Evolutionary conservation across 2,888 invertebrate species (phyloP), one percentile per base, ranked within the genome.

Genomic region (Mythimna vitellina): DNA sequence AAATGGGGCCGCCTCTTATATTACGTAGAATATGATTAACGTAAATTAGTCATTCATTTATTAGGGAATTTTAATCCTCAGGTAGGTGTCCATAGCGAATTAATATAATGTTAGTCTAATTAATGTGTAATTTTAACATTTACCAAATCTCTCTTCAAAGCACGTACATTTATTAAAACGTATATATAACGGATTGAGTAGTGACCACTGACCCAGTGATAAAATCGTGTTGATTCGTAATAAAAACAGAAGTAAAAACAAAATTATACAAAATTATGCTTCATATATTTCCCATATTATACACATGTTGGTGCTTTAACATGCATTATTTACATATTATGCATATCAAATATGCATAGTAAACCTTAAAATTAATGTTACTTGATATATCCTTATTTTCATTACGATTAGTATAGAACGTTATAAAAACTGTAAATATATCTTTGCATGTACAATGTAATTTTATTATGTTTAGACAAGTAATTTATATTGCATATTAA

Each of bases 1-100:
- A 94, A 94, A 92, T 93, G 95, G 93, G 94, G 94, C 96, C 96
- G 96, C 95, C 95, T 96, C 92, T 93, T 91, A 91, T 82, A 80
- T 90, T 87, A 91, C 88, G 81, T 94, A 94, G 91, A 89, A 85
- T 88, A 83, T 77, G 86, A 85, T 89, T 89, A 91, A 89, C 87
- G 83, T 89, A 90, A 64, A 90, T 88, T 92, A 93, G 90, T 89
- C 86, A 89, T 92, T 93, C 90, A 89, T 92, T 88, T 92, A 89
- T 89, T 95, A 94, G 92, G 89, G 87, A 94, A 93, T 91, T 93
- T 89, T 93, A 92, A 92, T 90, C 89, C 88, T 92, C 91, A 87
- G 83, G 89, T 92, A 93, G 92, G 85, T 93, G 91, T 92, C 89
- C 88, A 91, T 93, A 93, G 93, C 83, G 80, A 89, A 91, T 89